Conservation (phyloP, 2,113 vertebrate genomes). For the Phycodurus eques region DNA sequence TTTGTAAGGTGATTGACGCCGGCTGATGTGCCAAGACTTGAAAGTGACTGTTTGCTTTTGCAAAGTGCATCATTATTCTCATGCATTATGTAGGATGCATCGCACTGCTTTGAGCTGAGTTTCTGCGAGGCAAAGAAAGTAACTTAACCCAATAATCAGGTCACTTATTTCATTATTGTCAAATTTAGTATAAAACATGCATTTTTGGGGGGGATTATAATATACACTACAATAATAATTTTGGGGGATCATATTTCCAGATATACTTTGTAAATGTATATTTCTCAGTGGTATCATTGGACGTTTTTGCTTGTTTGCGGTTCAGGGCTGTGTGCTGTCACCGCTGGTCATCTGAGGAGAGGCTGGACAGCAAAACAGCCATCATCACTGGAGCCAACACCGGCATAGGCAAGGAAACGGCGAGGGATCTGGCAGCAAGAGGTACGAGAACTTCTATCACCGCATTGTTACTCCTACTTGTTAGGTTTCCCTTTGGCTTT, state of each 20-base stretch:
- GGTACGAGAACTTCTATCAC: slow-evolving; percentile 40
- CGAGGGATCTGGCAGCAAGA: slow-evolving; percentile 73
- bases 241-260: no score
- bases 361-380: slow-evolving; percentile 73
- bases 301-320: slow-evolving; percentile 5
- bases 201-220: background rate
- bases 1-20: slow-evolving; percentile 31
- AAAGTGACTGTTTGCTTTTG: background rate
- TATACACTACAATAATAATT: background rate
- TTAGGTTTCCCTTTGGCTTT: background rate
- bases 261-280: no score
- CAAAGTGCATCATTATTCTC: background rate
- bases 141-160: background rate
- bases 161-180: background rate
- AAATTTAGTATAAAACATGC: background rate
- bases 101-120: background rate
- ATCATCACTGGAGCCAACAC: slow-evolving; percentile 77
- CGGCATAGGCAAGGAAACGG: slow-evolving; percentile 77
- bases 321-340: slow-evolving; percentile 51
- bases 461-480: no score
- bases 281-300: background rate
- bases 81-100: background rate
- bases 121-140: background rate
- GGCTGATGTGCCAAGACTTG: background rate
- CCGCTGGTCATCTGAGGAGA: slow-evolving; percentile 69